Conservation (phyloP, 2,888 invertebrate species). For the Oegoconia quadripuncta region DNA sequence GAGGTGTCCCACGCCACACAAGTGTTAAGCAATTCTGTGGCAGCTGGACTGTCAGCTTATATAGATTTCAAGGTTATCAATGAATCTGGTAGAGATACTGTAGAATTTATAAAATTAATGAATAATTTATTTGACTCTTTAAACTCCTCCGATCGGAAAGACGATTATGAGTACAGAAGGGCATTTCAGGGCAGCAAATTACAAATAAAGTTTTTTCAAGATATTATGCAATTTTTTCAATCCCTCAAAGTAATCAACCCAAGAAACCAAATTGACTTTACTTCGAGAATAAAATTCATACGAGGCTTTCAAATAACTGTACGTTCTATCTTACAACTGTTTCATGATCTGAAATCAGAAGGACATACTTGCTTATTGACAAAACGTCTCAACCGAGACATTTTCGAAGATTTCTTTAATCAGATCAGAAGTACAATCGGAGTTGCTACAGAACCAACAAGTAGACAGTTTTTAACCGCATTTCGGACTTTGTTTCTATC, state of each 20-base stretch:
- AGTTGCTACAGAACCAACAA: slow-evolving; percentile 5
- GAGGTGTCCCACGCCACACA: too few species aligned
- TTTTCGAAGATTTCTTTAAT: slow-evolving; percentile 10
- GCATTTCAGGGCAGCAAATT: slow-evolving; percentile 18
- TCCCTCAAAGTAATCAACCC: slow-evolving; percentile 11
- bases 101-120: too few species aligned
- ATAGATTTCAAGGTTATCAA: too few species aligned
- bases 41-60: too few species aligned
- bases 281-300: slow-evolving; percentile 4
- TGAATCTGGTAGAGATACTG: too few species aligned
- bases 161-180: too few species aligned
- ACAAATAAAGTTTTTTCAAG: slow-evolving; percentile 18
- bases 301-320: slow-evolving; percentile 12
- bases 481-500: slow-evolving; percentile 6
- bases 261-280: slow-evolving; percentile 6
- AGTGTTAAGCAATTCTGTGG: too few species aligned
- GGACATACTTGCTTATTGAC: slow-evolving; percentile 11
- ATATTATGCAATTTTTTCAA: slow-evolving; percentile 17
- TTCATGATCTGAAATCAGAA: slow-evolving; percentile 11
- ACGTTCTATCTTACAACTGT: slow-evolving; percentile 8
- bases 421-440: slow-evolving; percentile 5
- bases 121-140: too few species aligned
- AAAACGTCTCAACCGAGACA: slow-evolving; percentile 9
- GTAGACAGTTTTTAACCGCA: slow-evolving; percentile 7
- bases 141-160: too few species aligned